Evolutionary conservation across 2,113 vertebrate species (phyloP), one percentile per base, ranked within the genome.

Genomic region (Leucosticte australis): DNA sequence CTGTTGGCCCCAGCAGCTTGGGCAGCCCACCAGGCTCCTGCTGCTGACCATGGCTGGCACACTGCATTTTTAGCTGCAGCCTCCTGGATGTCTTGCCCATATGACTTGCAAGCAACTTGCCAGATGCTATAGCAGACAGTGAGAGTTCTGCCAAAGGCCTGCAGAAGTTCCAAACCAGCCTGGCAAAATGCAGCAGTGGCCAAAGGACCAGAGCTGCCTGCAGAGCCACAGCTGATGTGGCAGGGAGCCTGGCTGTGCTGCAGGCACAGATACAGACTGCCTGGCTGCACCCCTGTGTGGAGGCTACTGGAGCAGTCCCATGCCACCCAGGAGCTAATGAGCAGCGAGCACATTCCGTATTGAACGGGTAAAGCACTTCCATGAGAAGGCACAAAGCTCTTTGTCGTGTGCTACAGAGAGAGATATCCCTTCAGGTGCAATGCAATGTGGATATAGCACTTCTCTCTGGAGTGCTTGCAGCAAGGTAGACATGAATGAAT

Each of bases 321-420:
- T 4, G 15, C 20, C 53, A 55, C 27, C 21, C 7, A 50, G 35
- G 35, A 80, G 26, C 44, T 80, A 23, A 76, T 15, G 69, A 67
- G 55, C 37, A 39, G 33, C 1, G 1, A 62, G 31, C 17, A 11
- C 0, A 0, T 39, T 55, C 26, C 3, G 1, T 31, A 6, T 11
- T 83, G 47, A 37, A 13, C 65, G 13, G 14, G 41, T 21, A n/a
- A 70, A 60, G 20, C 16, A 24, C 35, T 47, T 59, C 2, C 1
- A 41, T 28, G 49, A 49, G 20, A 41, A 74, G 80, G 39, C 15
- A 65, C 37, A 69, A 73, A 80, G 37, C 10, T 65, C 17, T 90
- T 65, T 74, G 28, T 41, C 33, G 10, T 31, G 28, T 19, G n/a
- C 7, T 73, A 16, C 41, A 28, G 33, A 69, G 75, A 47, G 83